Conservation (phyloP, 2,113 vertebrate species). For the Datnioides undecimradiatus region DNA sequence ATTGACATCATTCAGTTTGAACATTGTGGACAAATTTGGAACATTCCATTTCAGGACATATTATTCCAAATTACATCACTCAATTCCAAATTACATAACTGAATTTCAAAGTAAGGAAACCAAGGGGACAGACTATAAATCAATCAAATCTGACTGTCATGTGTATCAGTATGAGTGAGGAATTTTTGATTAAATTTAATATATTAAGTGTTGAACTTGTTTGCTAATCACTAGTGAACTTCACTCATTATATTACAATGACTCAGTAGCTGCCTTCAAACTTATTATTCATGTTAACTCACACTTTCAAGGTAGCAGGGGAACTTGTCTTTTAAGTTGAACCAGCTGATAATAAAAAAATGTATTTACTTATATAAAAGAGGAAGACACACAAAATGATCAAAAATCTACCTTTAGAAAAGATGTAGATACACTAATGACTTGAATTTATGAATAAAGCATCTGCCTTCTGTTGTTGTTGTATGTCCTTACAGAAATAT, state of each 20-base stretch:
- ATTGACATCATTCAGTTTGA: too few relatives aligned
- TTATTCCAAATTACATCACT: too few relatives aligned
- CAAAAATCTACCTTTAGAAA: not conserved
- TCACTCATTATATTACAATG: too few relatives aligned
- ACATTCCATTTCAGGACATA: too few relatives aligned
- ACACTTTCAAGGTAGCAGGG: not conserved
- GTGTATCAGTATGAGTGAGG: not conserved
- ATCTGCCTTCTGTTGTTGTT: slow-evolving; percentile 3
- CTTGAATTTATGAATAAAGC: slow-evolving; percentile 35
- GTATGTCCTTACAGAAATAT: slow-evolving; percentile 20
- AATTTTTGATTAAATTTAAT: not conserved
- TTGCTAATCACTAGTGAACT: not conserved
- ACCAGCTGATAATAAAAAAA: too few relatives aligned
- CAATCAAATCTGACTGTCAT: not conserved
- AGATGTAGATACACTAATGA: not conserved
- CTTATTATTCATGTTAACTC: not conserved
- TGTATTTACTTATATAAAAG: too few relatives aligned
- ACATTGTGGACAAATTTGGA: too few relatives aligned
- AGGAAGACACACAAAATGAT: not conserved
- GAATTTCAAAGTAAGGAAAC: too few relatives aligned
- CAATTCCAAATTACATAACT: too few relatives aligned
- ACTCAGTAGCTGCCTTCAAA: too few relatives aligned
- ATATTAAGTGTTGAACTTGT: not conserved
- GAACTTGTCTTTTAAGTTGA: not conserved
- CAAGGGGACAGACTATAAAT: too few relatives aligned